Percentiles rank a stretch among this genome's conserved stretches.
These are phyloP conservation scores for Odocoileus hemionus DNA, from an alignment of 2,113 vertebrate species.

Conservation along the genomic window DNA sequence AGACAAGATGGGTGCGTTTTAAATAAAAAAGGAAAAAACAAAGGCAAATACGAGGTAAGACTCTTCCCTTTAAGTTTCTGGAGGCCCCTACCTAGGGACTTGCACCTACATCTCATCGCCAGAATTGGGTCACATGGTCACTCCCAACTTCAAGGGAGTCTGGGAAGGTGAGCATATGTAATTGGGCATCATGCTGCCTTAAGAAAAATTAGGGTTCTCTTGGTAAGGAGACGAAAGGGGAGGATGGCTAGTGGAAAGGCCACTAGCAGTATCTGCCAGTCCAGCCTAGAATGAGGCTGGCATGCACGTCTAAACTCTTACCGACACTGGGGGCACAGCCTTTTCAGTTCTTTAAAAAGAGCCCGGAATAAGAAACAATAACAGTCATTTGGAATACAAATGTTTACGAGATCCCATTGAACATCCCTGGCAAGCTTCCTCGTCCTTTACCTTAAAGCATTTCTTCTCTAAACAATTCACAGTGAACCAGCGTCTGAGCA, in stretches of 20 bases:
- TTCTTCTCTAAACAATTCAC: conserved; percentile 35
- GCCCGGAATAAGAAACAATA: background rate
- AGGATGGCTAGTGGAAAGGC: background rate
- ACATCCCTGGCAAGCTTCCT: conserved; percentile 35
- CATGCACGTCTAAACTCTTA: background rate
- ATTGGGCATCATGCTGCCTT: background rate
- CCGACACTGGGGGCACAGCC: background rate
- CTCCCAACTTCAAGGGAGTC: background rate
- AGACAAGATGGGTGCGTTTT: background rate
- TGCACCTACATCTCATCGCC: background rate
- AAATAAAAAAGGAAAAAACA: background rate
- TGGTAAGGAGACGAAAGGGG: background rate
- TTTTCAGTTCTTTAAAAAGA: conserved; percentile 13
- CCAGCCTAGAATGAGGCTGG: background rate
- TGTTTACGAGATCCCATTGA: conserved; percentile 46
- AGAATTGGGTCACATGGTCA: background rate
- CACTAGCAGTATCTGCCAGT: background rate
- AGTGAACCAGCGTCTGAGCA: background rate
- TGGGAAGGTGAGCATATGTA: background rate
- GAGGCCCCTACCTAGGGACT: background rate
- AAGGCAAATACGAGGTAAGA: background rate
- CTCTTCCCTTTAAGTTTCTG: background rate
- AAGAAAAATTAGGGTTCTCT: background rate
- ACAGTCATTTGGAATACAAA: background rate
- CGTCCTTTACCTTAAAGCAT: conserved; percentile 37